Evolutionary conservation across 2,888 invertebrate genomes (phyloP), one percentile per base, ranked within the genome.

Genomic region (Teinopalpus imperialis): DNA sequence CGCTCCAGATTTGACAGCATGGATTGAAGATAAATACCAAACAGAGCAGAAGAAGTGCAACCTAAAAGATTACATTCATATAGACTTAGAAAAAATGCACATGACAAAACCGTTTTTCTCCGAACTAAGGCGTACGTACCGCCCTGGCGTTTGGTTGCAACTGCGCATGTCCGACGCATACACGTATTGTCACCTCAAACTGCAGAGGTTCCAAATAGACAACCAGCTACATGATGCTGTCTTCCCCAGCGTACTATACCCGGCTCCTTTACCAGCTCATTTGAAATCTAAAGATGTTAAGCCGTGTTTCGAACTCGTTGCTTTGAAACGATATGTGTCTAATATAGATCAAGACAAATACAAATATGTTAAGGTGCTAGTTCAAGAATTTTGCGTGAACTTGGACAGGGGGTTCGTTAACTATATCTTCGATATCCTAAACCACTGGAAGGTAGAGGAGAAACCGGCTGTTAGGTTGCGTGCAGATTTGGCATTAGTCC

Each of bases 41-140:
- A 89, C 90, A 14, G 92, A 93, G 7, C 91, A 92, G 54, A 92
- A 92, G 59, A 92, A 92, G 62, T 94, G 94, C 36, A 93, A 94
- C 56, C 74, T 95, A 30, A 94, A 94, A 67, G 94, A 95, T 66
- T 94, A 93, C 68, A 91, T 95, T 4, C 82, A 95, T 88, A 93
- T 95, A 43, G 95, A 96, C 68, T 91, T 96, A 55, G 92, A 92
- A 36, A 94, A 94, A 71, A 95, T 96, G 95, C 94, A 94, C 59
- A 95, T 96, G 94, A 92, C 94, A 0, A 95, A 95, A 69, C 96
- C 96, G 0, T 95, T 95, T 76, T 95, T 94, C 64, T 95, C 95
- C 0, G 94, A 94, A 62, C 71, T 96, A 13, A 78, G 94, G 27
- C 86, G 96, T 26, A 92, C 91, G 0, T 94, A 94, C 66, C 90